Evolutionary conservation across 2,888 invertebrate species (phyloP).

Genomic region (Melinaea menophilus): DNA sequence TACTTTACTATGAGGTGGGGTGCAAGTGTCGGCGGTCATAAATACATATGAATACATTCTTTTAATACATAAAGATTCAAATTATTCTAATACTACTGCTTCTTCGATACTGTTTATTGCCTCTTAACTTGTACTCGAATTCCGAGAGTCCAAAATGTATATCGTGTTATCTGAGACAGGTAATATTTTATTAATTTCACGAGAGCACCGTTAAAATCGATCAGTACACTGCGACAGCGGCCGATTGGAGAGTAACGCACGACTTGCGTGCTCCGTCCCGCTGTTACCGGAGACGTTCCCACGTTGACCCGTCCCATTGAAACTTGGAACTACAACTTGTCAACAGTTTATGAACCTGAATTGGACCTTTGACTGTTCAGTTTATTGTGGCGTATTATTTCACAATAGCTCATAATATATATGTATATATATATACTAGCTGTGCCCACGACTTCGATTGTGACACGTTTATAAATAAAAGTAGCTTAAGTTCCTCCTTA

Average conservation of each 20-base stretch:
- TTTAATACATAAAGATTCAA: background rate
- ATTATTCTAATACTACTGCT: background rate
- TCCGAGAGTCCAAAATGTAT: background rate
- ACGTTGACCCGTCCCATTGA: constrained; percentile 20
- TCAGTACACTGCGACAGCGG: constrained; percentile 31
- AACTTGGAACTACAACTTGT: constrained; percentile 1
- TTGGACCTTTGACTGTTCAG: constrained; percentile 2
- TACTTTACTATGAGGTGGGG: background rate
- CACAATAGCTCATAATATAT: background rate
- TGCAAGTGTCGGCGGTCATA: background rate
- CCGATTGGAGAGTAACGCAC: constrained; percentile 36
- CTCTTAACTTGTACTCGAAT: background rate
- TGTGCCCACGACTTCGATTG: background rate
- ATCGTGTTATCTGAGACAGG: background rate
- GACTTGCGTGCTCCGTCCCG: constrained; percentile 32
- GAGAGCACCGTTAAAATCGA: constrained; percentile 28
- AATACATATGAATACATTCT: background rate
- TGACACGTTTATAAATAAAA: too few relatives aligned
- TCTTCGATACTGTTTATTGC: background rate
- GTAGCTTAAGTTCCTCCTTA: too few relatives aligned
- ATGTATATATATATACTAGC: background rate
- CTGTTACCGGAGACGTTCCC: constrained; percentile 24
- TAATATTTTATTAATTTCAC: constrained; percentile 2
- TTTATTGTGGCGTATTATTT: background rate
- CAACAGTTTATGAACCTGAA: constrained; percentile 5